These are phyloP conservation scores for Drosophila suboccidentalis DNA, from an alignment of 2,888 invertebrate species.

Conservation along the genomic window DNA sequence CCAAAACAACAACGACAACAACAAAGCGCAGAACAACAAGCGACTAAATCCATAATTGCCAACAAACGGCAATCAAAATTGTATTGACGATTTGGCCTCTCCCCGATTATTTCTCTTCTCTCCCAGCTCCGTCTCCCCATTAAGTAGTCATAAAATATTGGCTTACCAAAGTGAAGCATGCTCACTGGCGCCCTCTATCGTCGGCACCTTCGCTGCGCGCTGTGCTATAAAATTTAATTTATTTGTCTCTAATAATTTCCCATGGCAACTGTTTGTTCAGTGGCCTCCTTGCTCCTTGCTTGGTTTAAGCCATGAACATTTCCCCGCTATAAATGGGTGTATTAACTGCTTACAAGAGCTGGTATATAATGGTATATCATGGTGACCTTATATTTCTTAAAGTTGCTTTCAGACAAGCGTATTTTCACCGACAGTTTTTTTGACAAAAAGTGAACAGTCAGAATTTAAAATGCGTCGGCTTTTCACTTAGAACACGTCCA, in stretches of 20 bases:
- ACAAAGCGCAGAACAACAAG: constrained; percentile 53
- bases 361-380: background rate
- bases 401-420: no score
- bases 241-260: constrained; percentile 80
- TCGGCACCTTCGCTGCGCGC: constrained; percentile 62
- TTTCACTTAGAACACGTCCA: no score
- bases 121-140: constrained; percentile 33
- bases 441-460: no score
- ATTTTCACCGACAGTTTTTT: no score
- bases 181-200: constrained; percentile 43
- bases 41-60: constrained; percentile 77
- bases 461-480: no score
- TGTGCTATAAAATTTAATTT: constrained; percentile 78
- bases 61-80: constrained; percentile 73
- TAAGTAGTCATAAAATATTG: constrained; percentile 68
- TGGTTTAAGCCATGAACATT: constrained; percentile 11
- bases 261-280: constrained; percentile 75
- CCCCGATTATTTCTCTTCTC: background rate
- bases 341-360: constrained; percentile 24
- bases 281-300: constrained; percentile 38
- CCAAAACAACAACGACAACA: constrained; percentile 6
- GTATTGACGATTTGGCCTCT: constrained; percentile 51
- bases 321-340: constrained; percentile 16
- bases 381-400: no score
- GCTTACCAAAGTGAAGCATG: constrained; percentile 46